These are phyloP conservation scores for Odontocerum albicorne DNA, from an alignment of 2,888 invertebrate species.

Conservation along the genomic window DNA sequence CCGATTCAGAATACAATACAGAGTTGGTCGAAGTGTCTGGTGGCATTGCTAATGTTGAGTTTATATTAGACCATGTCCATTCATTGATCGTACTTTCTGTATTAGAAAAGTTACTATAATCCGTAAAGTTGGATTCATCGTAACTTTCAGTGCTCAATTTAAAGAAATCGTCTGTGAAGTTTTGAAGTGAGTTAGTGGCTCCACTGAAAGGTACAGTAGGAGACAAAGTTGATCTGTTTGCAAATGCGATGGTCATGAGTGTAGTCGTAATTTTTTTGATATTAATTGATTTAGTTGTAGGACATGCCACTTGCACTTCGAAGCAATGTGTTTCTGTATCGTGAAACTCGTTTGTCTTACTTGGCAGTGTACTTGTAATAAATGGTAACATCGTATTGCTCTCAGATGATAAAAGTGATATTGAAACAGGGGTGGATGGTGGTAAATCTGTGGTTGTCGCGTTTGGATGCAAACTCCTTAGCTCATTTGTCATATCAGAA, in stretches of 20 bases:
- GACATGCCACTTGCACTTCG: constrained; percentile 43
- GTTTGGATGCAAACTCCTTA: constrained; percentile 58
- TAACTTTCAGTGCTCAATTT: background rate
- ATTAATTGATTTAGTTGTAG: constrained; percentile 38
- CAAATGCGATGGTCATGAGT: constrained; percentile 38
- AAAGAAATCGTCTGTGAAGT: background rate
- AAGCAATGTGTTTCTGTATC: constrained; percentile 41
- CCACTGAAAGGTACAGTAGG: constrained; percentile 9
- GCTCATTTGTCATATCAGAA: constrained; percentile 67
- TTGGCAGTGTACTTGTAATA: background rate
- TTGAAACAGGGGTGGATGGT: background rate
- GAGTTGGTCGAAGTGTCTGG: background rate
- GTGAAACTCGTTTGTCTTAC: background rate
- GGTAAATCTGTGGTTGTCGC: constrained; percentile 33
- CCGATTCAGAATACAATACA: constrained; percentile 5
- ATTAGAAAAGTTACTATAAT: no score
- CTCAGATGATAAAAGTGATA: no score
- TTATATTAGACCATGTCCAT: no score
- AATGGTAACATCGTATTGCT: no score
- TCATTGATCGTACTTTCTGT: no score
- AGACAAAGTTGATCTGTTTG: constrained; percentile 13
- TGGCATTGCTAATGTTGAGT: background rate
- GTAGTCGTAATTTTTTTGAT: constrained; percentile 42
- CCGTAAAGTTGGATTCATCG: background rate
- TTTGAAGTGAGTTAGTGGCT: background rate